Conservation (phyloP, 2,113 vertebrate genomes). For the Nematolebias whitei region DNA sequence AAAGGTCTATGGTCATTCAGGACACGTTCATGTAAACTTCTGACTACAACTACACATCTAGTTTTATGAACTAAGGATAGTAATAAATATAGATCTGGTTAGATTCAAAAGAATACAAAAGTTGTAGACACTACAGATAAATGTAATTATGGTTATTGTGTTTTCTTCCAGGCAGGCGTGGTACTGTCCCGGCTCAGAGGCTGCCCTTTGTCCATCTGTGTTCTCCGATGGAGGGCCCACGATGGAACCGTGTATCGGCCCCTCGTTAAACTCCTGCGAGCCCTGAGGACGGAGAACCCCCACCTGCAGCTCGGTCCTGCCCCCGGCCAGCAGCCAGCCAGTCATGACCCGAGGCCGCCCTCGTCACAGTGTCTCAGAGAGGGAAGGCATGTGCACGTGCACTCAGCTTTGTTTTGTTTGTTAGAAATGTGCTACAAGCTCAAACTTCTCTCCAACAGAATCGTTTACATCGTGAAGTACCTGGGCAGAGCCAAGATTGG, state of each 20-base stretch:
- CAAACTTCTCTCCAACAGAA: constrained; percentile 59
- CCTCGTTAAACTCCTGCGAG: constrained; percentile 76
- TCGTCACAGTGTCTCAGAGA: constrained; percentile 62
- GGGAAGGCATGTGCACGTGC: constrained; percentile 56
- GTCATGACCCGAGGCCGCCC: constrained; percentile 13
- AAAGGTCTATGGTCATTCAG: no score
- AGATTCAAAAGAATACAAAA: no score
- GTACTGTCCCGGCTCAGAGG: constrained; percentile 79
- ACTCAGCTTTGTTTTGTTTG: accelerated
- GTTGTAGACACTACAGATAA: no score
- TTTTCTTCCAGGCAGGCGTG: constrained; percentile 65
- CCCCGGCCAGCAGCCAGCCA: constrained; percentile 40
- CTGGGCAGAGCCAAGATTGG: constrained; percentile 79
- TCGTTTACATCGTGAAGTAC: constrained; percentile 80
- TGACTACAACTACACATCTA: no score
- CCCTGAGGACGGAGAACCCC: constrained; percentile 79
- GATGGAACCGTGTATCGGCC: constrained; percentile 73
- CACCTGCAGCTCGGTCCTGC: constrained; percentile 58
- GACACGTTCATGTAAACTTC: no score
- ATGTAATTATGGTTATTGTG: no score
- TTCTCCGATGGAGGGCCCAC: constrained; percentile 75
- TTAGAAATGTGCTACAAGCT: not conserved
- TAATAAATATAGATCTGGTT: no score
- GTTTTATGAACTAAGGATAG: not conserved
- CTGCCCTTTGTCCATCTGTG: constrained; percentile 67